Evolutionary conservation across 2,888 invertebrate species (phyloP).

Genomic region (Ariolimax columbianus): DNA sequence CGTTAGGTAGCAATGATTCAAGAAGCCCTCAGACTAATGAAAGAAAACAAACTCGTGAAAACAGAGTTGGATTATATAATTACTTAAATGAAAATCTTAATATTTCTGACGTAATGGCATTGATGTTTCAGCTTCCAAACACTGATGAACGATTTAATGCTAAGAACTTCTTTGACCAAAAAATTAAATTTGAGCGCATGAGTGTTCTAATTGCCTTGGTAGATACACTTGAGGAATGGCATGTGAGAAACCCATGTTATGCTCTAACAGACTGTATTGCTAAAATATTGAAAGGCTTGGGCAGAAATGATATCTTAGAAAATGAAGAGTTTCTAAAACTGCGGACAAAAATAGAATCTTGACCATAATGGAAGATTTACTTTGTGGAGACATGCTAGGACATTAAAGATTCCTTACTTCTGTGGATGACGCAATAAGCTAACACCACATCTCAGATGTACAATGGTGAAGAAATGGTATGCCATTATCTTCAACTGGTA

Average conservation of each 20-base stretch:
- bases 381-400: no score
- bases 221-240: conserved; percentile 7
- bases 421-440: no score
- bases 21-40: neutral
- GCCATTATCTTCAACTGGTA: no score
- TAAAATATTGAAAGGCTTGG: neutral
- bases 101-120: neutral
- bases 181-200: neutral
- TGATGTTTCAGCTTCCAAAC: conserved; percentile 5
- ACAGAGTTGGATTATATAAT: neutral
- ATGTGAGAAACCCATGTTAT: conserved; percentile 1
- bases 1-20: neutral
- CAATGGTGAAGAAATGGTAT: no score
- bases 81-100: neutral
- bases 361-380: no score
- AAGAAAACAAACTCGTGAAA: neutral
- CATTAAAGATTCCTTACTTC: no score
- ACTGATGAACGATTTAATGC: neutral
- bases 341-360: neutral
- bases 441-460: no score
- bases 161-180: neutral
- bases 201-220: neutral
- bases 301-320: neutral
- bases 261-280: neutral
- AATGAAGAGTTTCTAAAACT: neutral